These are phyloP conservation scores for Teleiodes luculella DNA, from an alignment of 2,888 invertebrate species.

Conservation along the genomic window DNA sequence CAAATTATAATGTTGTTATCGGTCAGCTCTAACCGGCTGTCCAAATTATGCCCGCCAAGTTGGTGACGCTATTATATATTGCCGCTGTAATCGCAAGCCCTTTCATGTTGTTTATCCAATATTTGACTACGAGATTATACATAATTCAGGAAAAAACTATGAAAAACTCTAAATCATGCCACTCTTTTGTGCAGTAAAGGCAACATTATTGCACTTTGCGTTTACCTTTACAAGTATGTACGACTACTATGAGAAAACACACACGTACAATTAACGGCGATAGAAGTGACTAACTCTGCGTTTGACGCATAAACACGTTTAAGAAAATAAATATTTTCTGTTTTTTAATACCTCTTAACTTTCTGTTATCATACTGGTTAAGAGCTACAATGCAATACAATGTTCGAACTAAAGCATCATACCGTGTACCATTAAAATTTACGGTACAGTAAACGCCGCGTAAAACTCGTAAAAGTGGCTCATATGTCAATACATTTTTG, in stretches of 20 bases:
- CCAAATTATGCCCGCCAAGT: conserved; percentile 27
- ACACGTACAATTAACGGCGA: no score
- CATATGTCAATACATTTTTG: conserved; percentile 77
- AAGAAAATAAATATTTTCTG: no score
- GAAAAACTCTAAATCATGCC: no score
- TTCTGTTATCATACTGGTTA: conserved; percentile 1
- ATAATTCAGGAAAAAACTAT: no score
- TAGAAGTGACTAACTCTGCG: no score
- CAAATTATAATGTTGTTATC: conserved; percentile 69
- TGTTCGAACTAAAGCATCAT: conserved; percentile 41
- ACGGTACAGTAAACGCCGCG: conserved; percentile 54
- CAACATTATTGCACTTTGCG: no score
- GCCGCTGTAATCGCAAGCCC: background rate
- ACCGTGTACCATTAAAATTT: conserved; percentile 63
- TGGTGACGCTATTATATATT: conserved; percentile 8
- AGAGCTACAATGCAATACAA: conserved; percentile 40
- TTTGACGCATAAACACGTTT: no score
- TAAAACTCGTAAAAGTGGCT: conserved; percentile 75
- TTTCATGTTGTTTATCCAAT: background rate
- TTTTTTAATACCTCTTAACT: no score
- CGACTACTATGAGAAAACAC: no score
- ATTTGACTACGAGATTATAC: no score
- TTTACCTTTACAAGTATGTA: no score
- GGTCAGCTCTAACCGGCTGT: conserved; percentile 42
- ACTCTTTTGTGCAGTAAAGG: no score